These are phyloP conservation scores for Phania funesta DNA, from an alignment of 2,888 invertebrate genomes.

Conservation along the genomic window DNA sequence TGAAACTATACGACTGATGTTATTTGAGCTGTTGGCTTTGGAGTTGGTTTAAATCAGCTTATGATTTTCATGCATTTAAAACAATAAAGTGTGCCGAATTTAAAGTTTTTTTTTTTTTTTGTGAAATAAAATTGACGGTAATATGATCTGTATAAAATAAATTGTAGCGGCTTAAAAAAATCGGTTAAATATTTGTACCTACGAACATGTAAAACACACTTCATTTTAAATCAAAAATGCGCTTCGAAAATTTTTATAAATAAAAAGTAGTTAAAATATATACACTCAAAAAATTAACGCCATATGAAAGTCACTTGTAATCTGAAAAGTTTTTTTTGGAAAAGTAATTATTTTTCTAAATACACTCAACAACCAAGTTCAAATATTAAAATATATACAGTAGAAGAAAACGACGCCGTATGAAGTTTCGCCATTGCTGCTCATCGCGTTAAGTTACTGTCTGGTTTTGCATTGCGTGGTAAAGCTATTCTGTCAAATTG, in stretches of 20 bases:
- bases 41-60: slow-evolving; percentile 53
- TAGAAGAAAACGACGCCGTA: neutral
- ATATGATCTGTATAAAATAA: slow-evolving; percentile 25
- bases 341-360: neutral
- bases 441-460: slow-evolving; percentile 16
- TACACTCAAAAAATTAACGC: slow-evolving; percentile 19
- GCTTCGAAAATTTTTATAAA: too few relatives aligned
- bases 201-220: too few relatives aligned
- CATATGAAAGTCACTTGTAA: slow-evolving; percentile 39
- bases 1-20: slow-evolving; percentile 35
- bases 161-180: neutral
- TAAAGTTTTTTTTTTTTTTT: neutral
- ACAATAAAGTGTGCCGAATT: slow-evolving; percentile 56
- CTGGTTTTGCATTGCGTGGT: slow-evolving; percentile 2
- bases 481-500: neutral
- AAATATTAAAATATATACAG: neutral
- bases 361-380: neutral
- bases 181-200: neutral
- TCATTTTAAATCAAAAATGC: too few relatives aligned
- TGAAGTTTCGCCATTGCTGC: neutral
- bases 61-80: slow-evolving; percentile 40
- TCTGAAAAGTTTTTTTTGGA: too few relatives aligned
- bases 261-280: too few relatives aligned
- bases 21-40: slow-evolving; percentile 51
- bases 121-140: neutral